Evolutionary conservation across 2,888 invertebrate species (phyloP), one percentile per base, ranked within the genome.

Genomic region (Aspidiotus destructor): DNA sequence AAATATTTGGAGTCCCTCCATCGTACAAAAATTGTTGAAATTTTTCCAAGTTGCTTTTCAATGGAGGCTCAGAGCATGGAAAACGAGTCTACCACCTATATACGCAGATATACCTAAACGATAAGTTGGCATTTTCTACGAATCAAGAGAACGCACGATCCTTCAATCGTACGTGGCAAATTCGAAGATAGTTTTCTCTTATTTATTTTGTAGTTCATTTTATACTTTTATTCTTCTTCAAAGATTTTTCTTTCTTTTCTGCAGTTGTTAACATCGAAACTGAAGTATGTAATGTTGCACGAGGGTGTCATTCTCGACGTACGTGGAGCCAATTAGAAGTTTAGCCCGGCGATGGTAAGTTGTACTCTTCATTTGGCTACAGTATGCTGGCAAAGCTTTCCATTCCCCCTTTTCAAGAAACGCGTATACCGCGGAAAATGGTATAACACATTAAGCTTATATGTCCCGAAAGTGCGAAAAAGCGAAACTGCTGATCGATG

Each of bases 401-500:
- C 5, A 28, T 28, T 48, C 48, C 48, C 48, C 48, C n/a, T n/a
- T 48, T n/a, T 28, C 28, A 28, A 28, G 28, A 28, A 28, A 28
- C 28, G 28, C 5, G 28, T 48, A 48, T 2, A n/a, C n/a, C n/a
- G 11, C 11, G 48, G 48, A 48, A 48, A 48, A 48, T 48, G 48
- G 48, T n/a, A 28, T 28, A 3, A 48, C 48, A n/a, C 48, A 48
- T 48, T 48, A 48, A 48, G 48, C 48, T 48, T 48, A 48, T 48
- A 6, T 48, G 48, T 48, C 48, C 48, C 48, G 48, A 48, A 48
- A 48, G 48, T 48, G 48, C 6, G 48, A 48, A 48, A 48, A 48
- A 48, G 48, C 48, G 48, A 48, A 48, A 48, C 48, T 48, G 48
- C 48, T 48, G 48, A 48, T 48, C 48, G 48, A 48, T 48, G 48